A percentile compares a stretch with the other conserved stretches of the same genome.
These are phyloP conservation scores for Nebria ingens DNA, from an alignment of 1,140 invertebrate genomes.

Conservation along the genomic window DNA sequence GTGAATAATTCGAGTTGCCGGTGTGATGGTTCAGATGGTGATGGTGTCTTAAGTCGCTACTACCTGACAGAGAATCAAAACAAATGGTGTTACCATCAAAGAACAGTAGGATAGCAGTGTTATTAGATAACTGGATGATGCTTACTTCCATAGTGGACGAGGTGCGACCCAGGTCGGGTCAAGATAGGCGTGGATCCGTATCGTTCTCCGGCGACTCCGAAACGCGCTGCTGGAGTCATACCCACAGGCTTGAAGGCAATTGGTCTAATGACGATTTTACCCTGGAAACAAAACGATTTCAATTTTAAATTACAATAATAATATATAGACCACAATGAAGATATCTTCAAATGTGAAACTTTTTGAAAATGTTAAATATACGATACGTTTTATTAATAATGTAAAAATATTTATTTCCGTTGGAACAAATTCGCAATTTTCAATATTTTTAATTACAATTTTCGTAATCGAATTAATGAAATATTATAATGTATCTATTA, in stretches of 20 bases:
- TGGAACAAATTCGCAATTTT: no score
- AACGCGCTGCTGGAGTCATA: constrained; percentile 39
- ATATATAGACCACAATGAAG: no score
- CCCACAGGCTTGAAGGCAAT: constrained; percentile 63
- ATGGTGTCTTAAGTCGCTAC: constrained; percentile 41
- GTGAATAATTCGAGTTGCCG: constrained; percentile 34
- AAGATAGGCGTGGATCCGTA: constrained; percentile 56
- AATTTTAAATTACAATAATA: constrained; percentile 12
- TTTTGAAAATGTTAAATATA: no score
- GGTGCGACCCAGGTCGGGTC: constrained; percentile 47
- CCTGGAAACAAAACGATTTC: constrained; percentile 37
- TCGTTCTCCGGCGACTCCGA: constrained; percentile 41
- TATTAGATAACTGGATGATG: constrained; percentile 23
- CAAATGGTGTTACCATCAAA: no score
- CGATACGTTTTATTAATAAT: no score
- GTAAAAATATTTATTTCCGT: no score
- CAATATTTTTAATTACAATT: no score
- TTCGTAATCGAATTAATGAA: no score
- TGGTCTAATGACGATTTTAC: constrained; percentile 59
- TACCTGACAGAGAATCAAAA: constrained; percentile 35
- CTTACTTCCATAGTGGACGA: constrained; percentile 55
- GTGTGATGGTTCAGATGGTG: constrained; percentile 26
- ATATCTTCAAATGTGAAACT: no score
- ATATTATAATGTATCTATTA: no score
- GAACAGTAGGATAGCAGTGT: no score